Conservation (phyloP, 2,797 vertebrate species). For the Acanthiza pusilla region DNA sequence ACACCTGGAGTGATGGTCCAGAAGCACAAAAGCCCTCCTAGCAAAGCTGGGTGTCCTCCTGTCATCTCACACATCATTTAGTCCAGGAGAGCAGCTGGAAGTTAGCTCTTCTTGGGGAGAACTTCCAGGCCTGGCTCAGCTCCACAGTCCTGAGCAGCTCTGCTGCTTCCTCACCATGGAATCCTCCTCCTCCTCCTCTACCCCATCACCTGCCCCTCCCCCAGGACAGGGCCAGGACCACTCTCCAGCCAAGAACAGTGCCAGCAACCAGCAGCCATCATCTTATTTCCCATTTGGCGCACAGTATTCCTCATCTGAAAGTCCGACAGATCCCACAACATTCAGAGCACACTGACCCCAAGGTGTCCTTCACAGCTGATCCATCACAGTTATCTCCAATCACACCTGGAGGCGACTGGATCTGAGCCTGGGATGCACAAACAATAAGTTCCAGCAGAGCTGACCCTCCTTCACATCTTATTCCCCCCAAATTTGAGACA, state of each 20-base stretch:
- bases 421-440: neutral
- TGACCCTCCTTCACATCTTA: neutral
- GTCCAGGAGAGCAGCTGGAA: neutral
- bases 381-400: neutral
- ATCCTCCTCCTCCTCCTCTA: neutral
- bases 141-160: neutral
- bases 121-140: neutral
- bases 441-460: neutral
- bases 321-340: neutral
- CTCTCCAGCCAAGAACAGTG: neutral
- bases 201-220: neutral
- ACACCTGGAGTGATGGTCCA: neutral
- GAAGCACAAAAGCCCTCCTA: neutral
- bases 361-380: neutral
- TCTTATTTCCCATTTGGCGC: neutral
- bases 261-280: neutral
- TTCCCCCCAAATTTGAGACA: neutral
- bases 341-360: neutral
- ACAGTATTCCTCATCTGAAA: neutral
- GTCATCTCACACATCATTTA: neutral
- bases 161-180: rapidly evolving
- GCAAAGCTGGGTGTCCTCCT: neutral
- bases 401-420: rapidly evolving
- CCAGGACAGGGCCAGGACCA: neutral
- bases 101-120: neutral